Conservation (phyloP, 2,888 invertebrate genomes). For the Congeria kusceri region DNA sequence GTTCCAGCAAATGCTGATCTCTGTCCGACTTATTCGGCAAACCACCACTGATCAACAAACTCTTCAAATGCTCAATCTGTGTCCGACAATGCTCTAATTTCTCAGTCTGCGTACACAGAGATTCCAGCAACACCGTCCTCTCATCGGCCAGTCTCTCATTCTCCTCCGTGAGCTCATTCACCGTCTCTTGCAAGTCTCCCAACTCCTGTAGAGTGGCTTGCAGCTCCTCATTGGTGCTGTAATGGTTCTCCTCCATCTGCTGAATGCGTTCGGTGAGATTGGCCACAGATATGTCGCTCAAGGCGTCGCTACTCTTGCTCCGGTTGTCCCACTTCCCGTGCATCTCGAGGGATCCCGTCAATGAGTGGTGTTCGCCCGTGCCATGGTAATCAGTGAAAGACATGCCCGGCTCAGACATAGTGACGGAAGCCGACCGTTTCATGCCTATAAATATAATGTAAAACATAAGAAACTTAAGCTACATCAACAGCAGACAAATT, state of each 20-base stretch:
- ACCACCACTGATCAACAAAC: constrained; percentile 87
- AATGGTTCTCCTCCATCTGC: constrained; percentile 96
- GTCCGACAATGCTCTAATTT: constrained; percentile 94
- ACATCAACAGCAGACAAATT: no score
- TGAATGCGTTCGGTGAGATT: constrained; percentile 96
- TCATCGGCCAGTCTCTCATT: constrained; percentile 95
- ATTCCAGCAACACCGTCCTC: constrained; percentile 95
- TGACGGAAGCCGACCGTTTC: constrained; percentile 71
- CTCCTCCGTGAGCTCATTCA: constrained; percentile 94
- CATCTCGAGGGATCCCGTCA: constrained; percentile 63
- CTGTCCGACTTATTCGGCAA: constrained; percentile 84
- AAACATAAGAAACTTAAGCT: no score
- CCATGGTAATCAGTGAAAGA: constrained; percentile 78
- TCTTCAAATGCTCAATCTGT: constrained; percentile 94
- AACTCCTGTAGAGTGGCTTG: constrained; percentile 97
- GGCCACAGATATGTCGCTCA: constrained; percentile 94
- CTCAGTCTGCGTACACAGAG: constrained; percentile 96
- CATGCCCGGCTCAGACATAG: constrained; percentile 79
- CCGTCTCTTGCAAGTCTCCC: constrained; percentile 94
- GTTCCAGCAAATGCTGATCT: constrained; percentile 90
- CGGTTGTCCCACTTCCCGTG: constrained; percentile 92
- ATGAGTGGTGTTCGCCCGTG: constrained; percentile 79
- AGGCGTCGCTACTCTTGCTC: constrained; percentile 89
- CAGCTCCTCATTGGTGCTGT: constrained; percentile 86
- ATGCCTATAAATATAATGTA: constrained; percentile 42